A percentile compares a stretch with the other conserved stretches of the same genome.
Conservation (phyloP, 2,888 invertebrate genomes). For the Drosophila prolongata region DNA sequence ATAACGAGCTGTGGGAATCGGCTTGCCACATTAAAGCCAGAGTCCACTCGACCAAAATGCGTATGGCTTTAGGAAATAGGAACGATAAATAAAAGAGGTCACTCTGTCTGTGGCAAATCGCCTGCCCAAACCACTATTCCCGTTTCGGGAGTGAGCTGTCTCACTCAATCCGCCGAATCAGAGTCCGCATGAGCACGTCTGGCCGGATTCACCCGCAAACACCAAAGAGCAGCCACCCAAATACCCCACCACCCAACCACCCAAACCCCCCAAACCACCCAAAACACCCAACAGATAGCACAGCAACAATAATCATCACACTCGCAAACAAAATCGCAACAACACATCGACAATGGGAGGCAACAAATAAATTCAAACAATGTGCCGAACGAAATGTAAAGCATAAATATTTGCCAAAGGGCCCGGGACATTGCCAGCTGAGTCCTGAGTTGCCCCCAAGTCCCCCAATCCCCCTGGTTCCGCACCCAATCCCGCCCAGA, state of each 20-base stretch:
- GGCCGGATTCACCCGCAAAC: constrained; percentile 46
- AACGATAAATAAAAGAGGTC: constrained; percentile 72
- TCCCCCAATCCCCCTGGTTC: neutral
- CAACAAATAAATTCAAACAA: constrained; percentile 77
- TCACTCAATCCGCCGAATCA: constrained; percentile 13
- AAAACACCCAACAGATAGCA: constrained; percentile 6
- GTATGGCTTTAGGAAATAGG: constrained; percentile 28
- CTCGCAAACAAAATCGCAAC: constrained; percentile 63
- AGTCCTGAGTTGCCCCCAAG: constrained; percentile 39
- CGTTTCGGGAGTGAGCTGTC: constrained; percentile 25
- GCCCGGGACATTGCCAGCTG: constrained; percentile 66
- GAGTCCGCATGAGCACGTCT: constrained; percentile 66
- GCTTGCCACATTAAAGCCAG: constrained; percentile 25
- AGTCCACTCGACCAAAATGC: neutral
- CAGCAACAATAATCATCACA: constrained; percentile 71
- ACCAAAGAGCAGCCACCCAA: constrained; percentile 49
- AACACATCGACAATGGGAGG: constrained; percentile 65
- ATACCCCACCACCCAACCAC: constrained; percentile 17
- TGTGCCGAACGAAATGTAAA: constrained; percentile 79
- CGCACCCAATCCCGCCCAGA: neutral
- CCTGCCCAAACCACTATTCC: constrained; percentile 55
- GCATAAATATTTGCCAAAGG: constrained; percentile 79
- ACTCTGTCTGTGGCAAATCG: constrained; percentile 62
- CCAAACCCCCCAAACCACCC: neutral
- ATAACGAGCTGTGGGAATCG: constrained; percentile 4